Conservation (phyloP, 2,888 invertebrate genomes). For the Neoaliturus tenellus region DNA sequence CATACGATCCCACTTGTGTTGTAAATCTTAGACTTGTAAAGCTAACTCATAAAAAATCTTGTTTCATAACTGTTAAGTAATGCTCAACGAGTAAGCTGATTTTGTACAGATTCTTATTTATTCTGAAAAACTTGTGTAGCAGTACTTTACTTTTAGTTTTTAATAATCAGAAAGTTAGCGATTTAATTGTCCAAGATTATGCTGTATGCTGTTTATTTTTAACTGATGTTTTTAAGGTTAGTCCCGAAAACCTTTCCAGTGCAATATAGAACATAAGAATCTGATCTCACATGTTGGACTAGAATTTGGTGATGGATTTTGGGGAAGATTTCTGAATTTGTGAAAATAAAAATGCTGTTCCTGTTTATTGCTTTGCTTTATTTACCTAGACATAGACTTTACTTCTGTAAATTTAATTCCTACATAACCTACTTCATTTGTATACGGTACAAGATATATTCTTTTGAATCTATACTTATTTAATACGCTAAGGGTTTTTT, state of each 20-base stretch:
- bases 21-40: too few relatives aligned
- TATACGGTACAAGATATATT: too few relatives aligned
- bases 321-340: conserved; percentile 4
- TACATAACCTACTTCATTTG: too few relatives aligned
- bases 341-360: conserved; percentile 1
- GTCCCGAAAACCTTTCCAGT: background rate
- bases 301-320: conserved; percentile 29
- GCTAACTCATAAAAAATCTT: background rate
- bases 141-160: background rate
- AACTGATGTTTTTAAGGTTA: background rate
- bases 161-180: background rate
- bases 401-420: too few relatives aligned
- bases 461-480: too few relatives aligned
- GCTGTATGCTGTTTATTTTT: background rate
- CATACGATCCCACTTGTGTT: too few relatives aligned
- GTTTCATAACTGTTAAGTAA: background rate
- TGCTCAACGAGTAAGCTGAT: background rate
- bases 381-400: too few relatives aligned
- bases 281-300: conserved; percentile 15
- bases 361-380: background rate
- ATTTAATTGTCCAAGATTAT: background rate
- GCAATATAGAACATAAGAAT: conserved; percentile 19
- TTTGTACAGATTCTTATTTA: background rate
- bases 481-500: too few relatives aligned
- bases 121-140: background rate